Base-by-base conservation (phyloP, 2,888 invertebrate species). In the Parnassius apollo region DNA sequence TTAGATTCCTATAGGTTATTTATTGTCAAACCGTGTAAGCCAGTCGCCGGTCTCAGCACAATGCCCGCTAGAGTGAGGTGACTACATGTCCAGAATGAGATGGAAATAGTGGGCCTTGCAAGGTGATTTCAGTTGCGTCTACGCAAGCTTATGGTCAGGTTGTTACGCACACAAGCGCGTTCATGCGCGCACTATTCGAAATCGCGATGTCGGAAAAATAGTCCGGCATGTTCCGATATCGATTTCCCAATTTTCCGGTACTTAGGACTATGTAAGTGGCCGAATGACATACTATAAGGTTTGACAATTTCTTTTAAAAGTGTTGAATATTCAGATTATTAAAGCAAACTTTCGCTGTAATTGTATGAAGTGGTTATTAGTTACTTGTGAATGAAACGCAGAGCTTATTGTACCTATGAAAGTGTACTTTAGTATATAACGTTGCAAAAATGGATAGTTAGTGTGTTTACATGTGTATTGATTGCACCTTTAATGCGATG, bases 81-180 rank as follows among this genome's bases (percentile, higher is more conserved):
- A 72, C 55, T 50, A 81, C 72, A 77, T 68, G 82, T 78, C 85
- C 77, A 80, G 82, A 89, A 72, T 65, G 87, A 85, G 88, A 89
- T 72, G 70, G 80, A 64, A 71, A 82, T 78, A 90, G 85, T 89
- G 89, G 91, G 90, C 91, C 91, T 91, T 91, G 91, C 91, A 91
- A 91, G 91, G 91, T 91, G 90, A 91, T 88, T 89, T 91, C 83
- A 91, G 91, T 91, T 88, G 91, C 88, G 87, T 85, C 81, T 81
- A 86, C 91, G 91, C 91, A 88, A 83, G 86, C 89, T 80, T 77
- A 78, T 81, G 76, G 86, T 81, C 86, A 87, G 88, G 90, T 88
- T 87, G 90, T 86, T 76, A 83, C 81, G 76, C 85, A 86, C 86
- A 83, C 83, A 81, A 72, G 80, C 78, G 79, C 71, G 73, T 74